A percentile compares a stretch with the other conserved stretches of the same genome.
These are phyloP conservation scores for Cordilura impudica DNA, from an alignment of 2,888 invertebrate genomes.

Conservation along the genomic window DNA sequence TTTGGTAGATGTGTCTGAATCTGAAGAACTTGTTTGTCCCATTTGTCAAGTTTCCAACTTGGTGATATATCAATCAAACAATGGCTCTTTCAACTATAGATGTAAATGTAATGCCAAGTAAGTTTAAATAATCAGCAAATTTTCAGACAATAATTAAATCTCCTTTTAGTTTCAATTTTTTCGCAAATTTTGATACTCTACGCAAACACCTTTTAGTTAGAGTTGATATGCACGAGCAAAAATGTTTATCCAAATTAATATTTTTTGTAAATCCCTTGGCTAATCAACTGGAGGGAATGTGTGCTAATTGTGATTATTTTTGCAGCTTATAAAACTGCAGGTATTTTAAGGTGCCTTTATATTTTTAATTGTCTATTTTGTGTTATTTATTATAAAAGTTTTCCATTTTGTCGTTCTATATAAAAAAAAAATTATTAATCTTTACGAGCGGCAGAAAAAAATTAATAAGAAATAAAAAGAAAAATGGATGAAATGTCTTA, in stretches of 20 bases:
- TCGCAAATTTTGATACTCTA: slow-evolving; percentile 62
- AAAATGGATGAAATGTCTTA: too few species aligned
- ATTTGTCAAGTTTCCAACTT: slow-evolving; percentile 79
- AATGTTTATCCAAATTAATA: slow-evolving; percentile 67
- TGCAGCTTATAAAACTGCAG: slow-evolving; percentile 67
- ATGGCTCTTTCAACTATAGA: slow-evolving; percentile 67
- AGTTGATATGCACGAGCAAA: slow-evolving; percentile 68
- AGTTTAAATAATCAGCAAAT: slow-evolving; percentile 10
- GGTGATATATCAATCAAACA: slow-evolving; percentile 30
- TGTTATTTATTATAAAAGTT: too few species aligned
- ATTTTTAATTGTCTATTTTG: neutral
- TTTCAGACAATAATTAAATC: neutral
- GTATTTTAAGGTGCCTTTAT: too few species aligned
- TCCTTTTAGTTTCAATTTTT: slow-evolving; percentile 66
- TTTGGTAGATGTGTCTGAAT: slow-evolving; percentile 72
- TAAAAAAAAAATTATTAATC: too few species aligned
- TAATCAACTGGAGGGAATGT: slow-evolving; percentile 65
- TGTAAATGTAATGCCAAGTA: slow-evolving; percentile 75
- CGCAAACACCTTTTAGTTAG: slow-evolving; percentile 61
- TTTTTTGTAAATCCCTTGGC: slow-evolving; percentile 69
- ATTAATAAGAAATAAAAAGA: too few species aligned
- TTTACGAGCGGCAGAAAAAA: too few species aligned
- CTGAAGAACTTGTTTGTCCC: slow-evolving; percentile 79
- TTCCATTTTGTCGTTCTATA: too few species aligned
- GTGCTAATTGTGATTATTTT: slow-evolving; percentile 73